Percentiles rank a stretch among this genome's conserved stretches.
Conservation (phyloP, 35 echinoderm and acorn worm genomes). For the Amphiura filiformis region DNA sequence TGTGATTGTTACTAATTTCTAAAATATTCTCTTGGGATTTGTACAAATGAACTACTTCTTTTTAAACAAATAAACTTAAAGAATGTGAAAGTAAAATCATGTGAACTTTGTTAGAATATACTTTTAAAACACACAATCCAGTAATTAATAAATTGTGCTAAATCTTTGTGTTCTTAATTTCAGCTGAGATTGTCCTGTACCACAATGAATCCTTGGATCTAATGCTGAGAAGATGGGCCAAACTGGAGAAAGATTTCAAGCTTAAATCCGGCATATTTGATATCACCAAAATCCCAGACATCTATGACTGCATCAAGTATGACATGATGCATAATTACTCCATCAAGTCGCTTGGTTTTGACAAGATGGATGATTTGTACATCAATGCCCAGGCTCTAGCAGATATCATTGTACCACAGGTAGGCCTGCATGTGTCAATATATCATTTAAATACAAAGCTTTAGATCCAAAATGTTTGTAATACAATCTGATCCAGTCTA, state of each 20-base stretch:
- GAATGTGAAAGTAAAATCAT: too few relatives aligned
- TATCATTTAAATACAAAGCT: neutral
- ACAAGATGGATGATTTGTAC: slow-evolving; percentile 77
- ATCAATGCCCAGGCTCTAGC: slow-evolving; percentile 79
- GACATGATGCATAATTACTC: slow-evolving; percentile 83
- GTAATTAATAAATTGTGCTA: too few relatives aligned
- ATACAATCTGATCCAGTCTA: neutral
- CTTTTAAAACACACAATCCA: too few relatives aligned
- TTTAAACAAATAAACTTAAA: too few relatives aligned
- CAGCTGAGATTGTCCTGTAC: slow-evolving; percentile 66
- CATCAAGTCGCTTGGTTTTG: slow-evolving; percentile 51
- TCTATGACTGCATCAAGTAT: slow-evolving; percentile 99
- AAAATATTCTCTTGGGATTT: too few relatives aligned
- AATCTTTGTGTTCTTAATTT: neutral
- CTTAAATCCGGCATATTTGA: slow-evolving; percentile 80
- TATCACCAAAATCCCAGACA: slow-evolving; percentile 98
- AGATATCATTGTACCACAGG: slow-evolving; percentile 94
- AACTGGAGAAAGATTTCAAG: slow-evolving; percentile 98
- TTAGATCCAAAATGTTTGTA: neutral
- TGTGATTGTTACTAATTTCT: too few relatives aligned
- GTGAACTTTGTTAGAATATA: too few relatives aligned
- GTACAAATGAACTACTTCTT: too few relatives aligned
- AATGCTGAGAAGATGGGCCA: slow-evolving; percentile 91
- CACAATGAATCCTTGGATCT: slow-evolving; percentile 89
- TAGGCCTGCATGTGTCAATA: too few relatives aligned